Base-by-base conservation (phyloP, 2,113 vertebrate genomes). In the Centropus unirufus region DNA sequence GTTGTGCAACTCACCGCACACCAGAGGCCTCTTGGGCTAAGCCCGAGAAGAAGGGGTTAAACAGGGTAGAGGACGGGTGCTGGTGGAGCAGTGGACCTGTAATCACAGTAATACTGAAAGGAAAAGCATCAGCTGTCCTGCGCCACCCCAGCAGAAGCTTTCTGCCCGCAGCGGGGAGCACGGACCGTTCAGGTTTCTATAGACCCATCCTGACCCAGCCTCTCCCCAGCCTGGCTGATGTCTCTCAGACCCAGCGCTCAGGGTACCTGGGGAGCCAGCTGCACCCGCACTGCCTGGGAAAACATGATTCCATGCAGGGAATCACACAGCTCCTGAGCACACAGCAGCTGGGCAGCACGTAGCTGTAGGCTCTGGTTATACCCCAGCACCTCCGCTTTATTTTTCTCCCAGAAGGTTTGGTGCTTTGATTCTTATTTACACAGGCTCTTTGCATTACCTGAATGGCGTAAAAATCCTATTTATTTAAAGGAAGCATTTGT, bases 51-150 rank as follows among this genome's bases (percentile, higher is more conserved):
- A 0, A 27, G 30, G 18, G 36, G 14, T 51, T 36, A 18, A 23
- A 5, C 9, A 52, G 57, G 16, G 8, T 4, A 11, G 52, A 8
- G 2, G 16, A 8, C 2, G 62, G 66, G 8, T 20, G 36, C 17
- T 32, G 4, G 4, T 7, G 17, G 40, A 78, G 61, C 57, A 42
- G 34, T 2, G 44, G 69, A 17, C 82, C 81, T 30, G 49, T 1
- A 4, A 7, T 10, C 17, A 3, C 69, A 22, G 32, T 1, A 7
- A 4, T 1, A 5, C 2, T 57, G 76, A 29, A 44, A 63, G 46
- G 55, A 5, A 75, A 3, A 30, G 70, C 51, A 27, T 0, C 57
- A 58, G 57, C 49, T 55, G 14, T 7, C 19, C 84, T 49, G 40
- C 5, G 21, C 90, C 69, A n/a, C 6, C 55, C 3, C 39, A 59